Evolutionary conservation across 2,888 invertebrate genomes (phyloP), one percentile per base, ranked within the genome.

Genomic region (Torymus auratus): DNA sequence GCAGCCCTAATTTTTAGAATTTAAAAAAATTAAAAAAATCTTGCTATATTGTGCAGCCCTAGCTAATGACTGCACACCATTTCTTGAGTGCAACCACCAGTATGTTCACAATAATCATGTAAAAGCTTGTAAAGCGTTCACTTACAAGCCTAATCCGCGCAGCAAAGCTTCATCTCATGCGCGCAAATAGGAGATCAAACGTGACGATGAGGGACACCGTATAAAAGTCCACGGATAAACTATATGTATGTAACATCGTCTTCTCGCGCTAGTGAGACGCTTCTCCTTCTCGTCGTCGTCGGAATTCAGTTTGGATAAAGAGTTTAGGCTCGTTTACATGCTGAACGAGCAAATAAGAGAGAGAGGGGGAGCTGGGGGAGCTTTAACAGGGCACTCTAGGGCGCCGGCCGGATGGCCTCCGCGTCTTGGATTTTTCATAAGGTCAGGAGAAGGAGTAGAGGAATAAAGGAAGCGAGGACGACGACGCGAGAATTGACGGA

Each of bases 251-350:
- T 52, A 65, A 15, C n/a, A 17, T 71, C 60, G 60, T 52, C 71
- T 60, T 50, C 5, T 28, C 28, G 28, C 7, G 28, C 28, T 28
- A 28, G 28, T 28, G 28, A 28, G 28, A 28, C 28, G 28, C 28
- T 28, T 28, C 28, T 28, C 28, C 28, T 28, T 28, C 3, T 28
- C 55, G 13, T 55, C 67, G 71, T 68, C 68, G 82, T 81, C 75
- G 81, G 84, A 85, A 84, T 85, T 84, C 84, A 83, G 84, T 86
- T 86, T 86, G 84, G 83, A 83, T 84, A 85, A 85, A 83, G 84
- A 84, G 84, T 83, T 85, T 85, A 84, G 82, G 81, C 83, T 86
- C 85, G 84, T 88, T 87, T 86, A 86, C 86, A 84, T 85, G 83
- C 84, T 82, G 82, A 84, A 85, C 84, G 84, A 82, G 79, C 71